Conservation (phyloP, 2,888 invertebrate genomes). For the Saturnia japonica region DNA sequence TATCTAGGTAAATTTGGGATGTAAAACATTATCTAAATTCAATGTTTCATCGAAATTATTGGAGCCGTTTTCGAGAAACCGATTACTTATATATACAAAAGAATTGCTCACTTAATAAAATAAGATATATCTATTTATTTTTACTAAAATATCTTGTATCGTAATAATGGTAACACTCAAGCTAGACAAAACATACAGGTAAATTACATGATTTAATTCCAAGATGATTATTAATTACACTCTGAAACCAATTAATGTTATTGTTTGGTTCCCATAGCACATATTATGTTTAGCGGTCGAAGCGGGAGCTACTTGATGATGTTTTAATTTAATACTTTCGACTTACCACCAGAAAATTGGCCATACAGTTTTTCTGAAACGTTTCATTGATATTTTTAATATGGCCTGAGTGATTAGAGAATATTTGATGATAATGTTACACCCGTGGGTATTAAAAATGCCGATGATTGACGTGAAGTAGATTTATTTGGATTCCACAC, state of each 20-base stretch:
- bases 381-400: conserved; percentile 36
- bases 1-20: no score
- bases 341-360: conserved; percentile 76
- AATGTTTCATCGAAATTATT: no score
- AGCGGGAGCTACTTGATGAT: conserved; percentile 40
- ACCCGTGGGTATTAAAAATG: no score
- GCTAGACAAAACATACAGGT: not conserved
- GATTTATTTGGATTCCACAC: no score
- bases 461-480: no score
- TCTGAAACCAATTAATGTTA: not conserved
- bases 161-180: not conserved
- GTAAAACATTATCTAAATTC: no score
- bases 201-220: not conserved
- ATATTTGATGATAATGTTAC: not conserved
- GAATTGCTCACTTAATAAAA: not conserved
- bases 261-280: not conserved
- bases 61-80: no score
- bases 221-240: not conserved
- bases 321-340: conserved; percentile 35
- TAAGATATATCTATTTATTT: not conserved
- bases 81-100: no score
- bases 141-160: conserved; percentile 9
- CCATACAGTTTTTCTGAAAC: conserved; percentile 74
- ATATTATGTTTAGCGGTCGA: conserved; percentile 29
- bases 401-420: not conserved